These are phyloP conservation scores for Erebia epiphron DNA, from an alignment of 2,888 invertebrate species.

Conservation along the genomic window DNA sequence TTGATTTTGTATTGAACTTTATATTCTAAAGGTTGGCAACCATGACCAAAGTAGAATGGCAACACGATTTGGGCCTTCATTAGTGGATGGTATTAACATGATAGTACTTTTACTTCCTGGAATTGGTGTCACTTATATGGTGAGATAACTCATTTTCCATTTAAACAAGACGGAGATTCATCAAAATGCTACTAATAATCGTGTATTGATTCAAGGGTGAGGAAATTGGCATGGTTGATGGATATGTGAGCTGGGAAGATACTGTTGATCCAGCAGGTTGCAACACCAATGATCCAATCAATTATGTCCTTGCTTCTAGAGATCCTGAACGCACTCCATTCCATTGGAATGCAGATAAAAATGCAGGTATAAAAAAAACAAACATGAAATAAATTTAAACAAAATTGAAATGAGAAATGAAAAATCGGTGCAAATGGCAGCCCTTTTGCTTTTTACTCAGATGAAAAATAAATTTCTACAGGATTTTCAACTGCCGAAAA, in stretches of 20 bases:
- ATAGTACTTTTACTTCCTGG: constrained; percentile 89
- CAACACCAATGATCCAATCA: constrained; percentile 85
- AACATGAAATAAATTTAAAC: too few relatives aligned
- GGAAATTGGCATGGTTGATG: constrained; percentile 91
- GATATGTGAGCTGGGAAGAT: constrained; percentile 85
- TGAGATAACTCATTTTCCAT: constrained; percentile 39
- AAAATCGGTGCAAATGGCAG: too few relatives aligned
- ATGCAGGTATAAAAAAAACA: constrained; percentile 73
- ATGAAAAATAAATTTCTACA: constrained; percentile 35
- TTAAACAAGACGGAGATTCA: background rate
- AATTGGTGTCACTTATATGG: constrained; percentile 87
- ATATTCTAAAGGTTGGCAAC: constrained; percentile 83
- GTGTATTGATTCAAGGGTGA: constrained; percentile 84
- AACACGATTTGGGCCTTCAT: constrained; percentile 83
- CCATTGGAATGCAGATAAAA: constrained; percentile 84
- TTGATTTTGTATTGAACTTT: too few relatives aligned
- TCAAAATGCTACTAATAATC: too few relatives aligned
- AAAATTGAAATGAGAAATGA: too few relatives aligned
- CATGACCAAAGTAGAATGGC: constrained; percentile 86
- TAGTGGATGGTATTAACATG: constrained; percentile 88
- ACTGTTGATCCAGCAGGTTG: constrained; percentile 87
- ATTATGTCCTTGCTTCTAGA: constrained; percentile 83
- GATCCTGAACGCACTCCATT: constrained; percentile 87
- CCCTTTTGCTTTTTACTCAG: too few relatives aligned
- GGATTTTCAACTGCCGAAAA: constrained; percentile 83